Conservation (phyloP, 2,113 vertebrate genomes). For the Platysteira castanea region DNA sequence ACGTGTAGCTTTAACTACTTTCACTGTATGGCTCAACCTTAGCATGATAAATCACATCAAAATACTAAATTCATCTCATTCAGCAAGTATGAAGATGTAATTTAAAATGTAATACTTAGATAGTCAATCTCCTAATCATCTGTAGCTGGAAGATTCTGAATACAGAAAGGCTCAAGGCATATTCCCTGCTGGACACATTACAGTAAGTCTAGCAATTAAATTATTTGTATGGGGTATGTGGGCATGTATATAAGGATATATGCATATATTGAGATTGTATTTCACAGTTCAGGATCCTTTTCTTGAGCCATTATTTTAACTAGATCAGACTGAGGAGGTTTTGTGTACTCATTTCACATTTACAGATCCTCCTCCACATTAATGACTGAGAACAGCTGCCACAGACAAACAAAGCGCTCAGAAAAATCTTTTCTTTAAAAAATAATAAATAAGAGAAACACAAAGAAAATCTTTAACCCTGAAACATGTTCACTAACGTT, state of each 20-base stretch:
- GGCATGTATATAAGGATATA: background rate
- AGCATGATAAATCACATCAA: background rate
- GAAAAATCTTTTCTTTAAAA: background rate
- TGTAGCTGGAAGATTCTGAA: background rate
- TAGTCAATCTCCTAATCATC: background rate
- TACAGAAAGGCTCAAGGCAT: background rate
- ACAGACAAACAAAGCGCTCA: background rate
- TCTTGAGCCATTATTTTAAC: background rate
- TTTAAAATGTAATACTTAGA: background rate
- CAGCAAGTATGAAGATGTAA: background rate
- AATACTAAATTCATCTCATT: background rate
- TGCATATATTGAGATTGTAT: background rate
- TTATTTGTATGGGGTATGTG: background rate
- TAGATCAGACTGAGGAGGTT: background rate
- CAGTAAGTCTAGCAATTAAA: background rate
- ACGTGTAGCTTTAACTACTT: background rate
- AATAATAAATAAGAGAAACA: background rate
- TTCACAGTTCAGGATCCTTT: background rate
- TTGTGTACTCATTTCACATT: background rate
- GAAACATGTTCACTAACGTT: background rate
- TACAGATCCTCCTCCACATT: constrained; percentile 8
- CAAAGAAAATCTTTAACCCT: background rate
- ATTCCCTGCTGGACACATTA: background rate
- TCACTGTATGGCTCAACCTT: background rate
- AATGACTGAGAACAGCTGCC: constrained; percentile 11